These are phyloP conservation scores for Drosophila sordidula DNA, from an alignment of 2,888 invertebrate species.

Conservation along the genomic window DNA sequence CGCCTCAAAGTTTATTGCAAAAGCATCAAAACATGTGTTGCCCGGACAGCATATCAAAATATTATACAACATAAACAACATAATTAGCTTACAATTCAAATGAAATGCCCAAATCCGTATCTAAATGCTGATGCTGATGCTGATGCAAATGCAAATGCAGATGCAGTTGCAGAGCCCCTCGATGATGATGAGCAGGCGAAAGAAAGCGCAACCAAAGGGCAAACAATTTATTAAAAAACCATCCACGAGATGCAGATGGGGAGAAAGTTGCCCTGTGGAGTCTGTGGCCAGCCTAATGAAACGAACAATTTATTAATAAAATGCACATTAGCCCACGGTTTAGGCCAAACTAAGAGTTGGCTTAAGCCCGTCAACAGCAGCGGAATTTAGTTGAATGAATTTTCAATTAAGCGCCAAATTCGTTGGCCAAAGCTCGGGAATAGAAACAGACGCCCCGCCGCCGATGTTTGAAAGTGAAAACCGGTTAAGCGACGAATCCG, in stretches of 20 bases:
- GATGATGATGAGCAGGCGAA: conserved; percentile 30
- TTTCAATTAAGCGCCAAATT: conserved; percentile 77
- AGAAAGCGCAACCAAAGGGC: conserved; percentile 67
- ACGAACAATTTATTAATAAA: conserved; percentile 77
- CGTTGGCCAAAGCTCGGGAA: conserved; percentile 37
- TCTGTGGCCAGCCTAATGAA: conserved; percentile 61
- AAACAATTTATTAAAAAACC: conserved; percentile 63
- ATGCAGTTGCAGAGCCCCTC: conserved; percentile 28
- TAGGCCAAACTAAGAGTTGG: conserved; percentile 33
- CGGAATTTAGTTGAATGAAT: conserved; percentile 72
- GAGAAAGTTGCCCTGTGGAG: conserved; percentile 70
- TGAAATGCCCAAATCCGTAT: conserved; percentile 47
- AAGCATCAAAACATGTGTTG: conserved; percentile 64
- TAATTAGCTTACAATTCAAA: conserved; percentile 64
- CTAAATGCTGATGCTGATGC: conserved; percentile 21
- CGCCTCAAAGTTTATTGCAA: conserved; percentile 29
- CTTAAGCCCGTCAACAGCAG: conserved; percentile 16
- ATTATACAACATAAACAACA: conserved; percentile 77
- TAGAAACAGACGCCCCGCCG: conserved; percentile 58
- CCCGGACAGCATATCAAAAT: conserved; percentile 62
- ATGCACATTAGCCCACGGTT: conserved; percentile 77
- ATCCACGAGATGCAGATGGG: conserved; percentile 51
- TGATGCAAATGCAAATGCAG: background rate
- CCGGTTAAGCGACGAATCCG: conserved; percentile 49
- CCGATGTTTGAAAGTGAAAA: conserved; percentile 69